Evolutionary conservation across 2,888 invertebrate species (phyloP), one percentile per base, ranked within the genome.

Genomic region (Diachrysia chrysitis): DNA sequence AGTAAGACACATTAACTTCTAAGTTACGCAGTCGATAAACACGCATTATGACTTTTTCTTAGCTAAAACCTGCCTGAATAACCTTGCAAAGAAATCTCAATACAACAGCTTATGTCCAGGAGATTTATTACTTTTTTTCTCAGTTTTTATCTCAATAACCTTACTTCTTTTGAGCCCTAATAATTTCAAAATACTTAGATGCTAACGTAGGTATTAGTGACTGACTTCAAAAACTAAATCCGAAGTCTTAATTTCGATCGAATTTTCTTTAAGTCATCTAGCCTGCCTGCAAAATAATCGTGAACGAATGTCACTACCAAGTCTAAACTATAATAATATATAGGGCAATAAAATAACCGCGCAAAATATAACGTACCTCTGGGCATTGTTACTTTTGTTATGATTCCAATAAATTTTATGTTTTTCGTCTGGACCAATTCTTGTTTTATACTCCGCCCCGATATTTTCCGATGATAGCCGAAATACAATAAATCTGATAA

Each of bases 331-430:
- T 71, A 80, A 79, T 83, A 83, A 73, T 71, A 75, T 65, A 82
- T 71, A 73, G 76, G 73, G 78, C 84, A 84, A 85, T 89, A 89
- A 87, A 87, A 84, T 83, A 84, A 85, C 79, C 73, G 77, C 65
- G 77, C 74, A 82, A 59, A 70, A 69, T 70, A 80, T 77, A 77
- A 35, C 69, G 68, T 78, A 73, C 87, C 87, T 83, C 62, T 51
- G 87, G 86, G 87, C 66, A 76, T 76, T 72, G 83, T 85, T 81
- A 84, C 82, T 78, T 73, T 81, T 83, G 87, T 89, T 89, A 89
- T 88, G 88, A 87, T 88, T 87, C 85, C 83, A 76, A 88, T 90
- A 89, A 87, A 90, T 85, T 90, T 90, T 87, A 89, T 81, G 61
- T 76, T 66, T 77, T 81, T 84, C 83, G 85, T 87, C 87, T 89